A percentile compares a stretch with the other conserved stretches of the same genome.
Conservation (phyloP, 2,888 invertebrate species). For the Zootermopsis nevadensis region DNA sequence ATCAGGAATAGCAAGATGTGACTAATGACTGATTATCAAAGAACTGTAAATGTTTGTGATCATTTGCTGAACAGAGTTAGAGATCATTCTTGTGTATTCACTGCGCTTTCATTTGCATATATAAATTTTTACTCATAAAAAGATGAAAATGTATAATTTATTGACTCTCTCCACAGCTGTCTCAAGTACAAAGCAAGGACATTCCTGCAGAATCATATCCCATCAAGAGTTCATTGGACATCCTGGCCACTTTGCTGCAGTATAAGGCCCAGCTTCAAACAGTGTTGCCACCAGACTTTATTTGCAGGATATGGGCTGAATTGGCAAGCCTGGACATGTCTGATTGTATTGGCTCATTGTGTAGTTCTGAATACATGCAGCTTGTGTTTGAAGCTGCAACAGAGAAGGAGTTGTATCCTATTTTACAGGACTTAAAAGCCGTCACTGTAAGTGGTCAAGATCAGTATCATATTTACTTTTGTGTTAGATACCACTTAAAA, state of each 20-base stretch:
- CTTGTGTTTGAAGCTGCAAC: slow-evolving; percentile 18
- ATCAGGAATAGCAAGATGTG: no score
- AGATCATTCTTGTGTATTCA: no score
- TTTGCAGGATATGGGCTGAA: slow-evolving; percentile 8
- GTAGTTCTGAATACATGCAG: neutral
- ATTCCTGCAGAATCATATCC: neutral
- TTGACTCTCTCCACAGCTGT: neutral
- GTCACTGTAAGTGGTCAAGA: slow-evolving; percentile 4
- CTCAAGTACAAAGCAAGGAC: neutral
- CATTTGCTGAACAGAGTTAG: no score
- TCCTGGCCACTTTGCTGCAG: neutral
- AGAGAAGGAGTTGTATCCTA: slow-evolving; percentile 17
- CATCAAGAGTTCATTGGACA: neutral
- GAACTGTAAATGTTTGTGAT: no score
- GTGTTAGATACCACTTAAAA: no score
- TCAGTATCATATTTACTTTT: no score
- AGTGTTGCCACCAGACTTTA: slow-evolving; percentile 7
- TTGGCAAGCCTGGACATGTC: neutral
- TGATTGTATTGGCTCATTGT: neutral
- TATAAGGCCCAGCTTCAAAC: neutral
- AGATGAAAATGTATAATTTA: no score
- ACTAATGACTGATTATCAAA: no score
- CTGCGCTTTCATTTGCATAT: no score
- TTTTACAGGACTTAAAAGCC: neutral
- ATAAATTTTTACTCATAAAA: no score